Base-by-base conservation (phyloP, 2,888 invertebrate species). In the Volucella inanis region DNA sequence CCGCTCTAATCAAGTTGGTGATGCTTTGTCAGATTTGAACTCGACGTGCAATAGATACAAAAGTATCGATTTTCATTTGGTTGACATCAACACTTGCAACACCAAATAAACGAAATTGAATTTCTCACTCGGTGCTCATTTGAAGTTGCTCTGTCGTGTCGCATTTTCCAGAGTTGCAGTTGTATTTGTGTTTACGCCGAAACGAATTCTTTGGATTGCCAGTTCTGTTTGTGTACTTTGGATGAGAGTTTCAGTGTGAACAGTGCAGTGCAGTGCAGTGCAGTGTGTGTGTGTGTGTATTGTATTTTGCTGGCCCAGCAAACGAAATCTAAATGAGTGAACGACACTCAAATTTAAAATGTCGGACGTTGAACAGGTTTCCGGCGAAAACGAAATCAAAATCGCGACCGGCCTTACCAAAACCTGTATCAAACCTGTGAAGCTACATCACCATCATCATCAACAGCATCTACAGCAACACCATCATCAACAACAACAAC, bases 321-420 rank as follows among this genome's bases (percentile, higher is more conserved):
- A 85, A 85, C 81, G 76, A 82, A 87, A 87, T 78, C 87, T 88
- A 88, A 88, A 88, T 88, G 88, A 83, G 84, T 87, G 86, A 85
- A 86, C 87, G 80, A 71, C 87, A 89, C 87, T 88, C 88, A 88
- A 88, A 88, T 89, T 88, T 89, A 90, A 90, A 91, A 92, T 92
- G 92, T 92, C 92, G 90, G 91, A 92, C 91, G 91, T 91, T 91
- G 92, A 92, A 90, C 90, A 91, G 89, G 90, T 90, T 88, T 90
- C 90, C 88, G 89, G 89, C 89, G 89, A 90, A 88, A 88, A 88
- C 74, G 87, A 88, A 79, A 87, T 88, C 87, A 87, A 88, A 84
- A 86, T 85, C 71, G 87, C 79, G 75, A 83, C 88, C 87, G 89
- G 85, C 87, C 87, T 87, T 80, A 88, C 22, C 76, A 88, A 85